Base-by-base conservation (phyloP, 1,140 invertebrate species). In the Neoseiulus cucumeris region DNA sequence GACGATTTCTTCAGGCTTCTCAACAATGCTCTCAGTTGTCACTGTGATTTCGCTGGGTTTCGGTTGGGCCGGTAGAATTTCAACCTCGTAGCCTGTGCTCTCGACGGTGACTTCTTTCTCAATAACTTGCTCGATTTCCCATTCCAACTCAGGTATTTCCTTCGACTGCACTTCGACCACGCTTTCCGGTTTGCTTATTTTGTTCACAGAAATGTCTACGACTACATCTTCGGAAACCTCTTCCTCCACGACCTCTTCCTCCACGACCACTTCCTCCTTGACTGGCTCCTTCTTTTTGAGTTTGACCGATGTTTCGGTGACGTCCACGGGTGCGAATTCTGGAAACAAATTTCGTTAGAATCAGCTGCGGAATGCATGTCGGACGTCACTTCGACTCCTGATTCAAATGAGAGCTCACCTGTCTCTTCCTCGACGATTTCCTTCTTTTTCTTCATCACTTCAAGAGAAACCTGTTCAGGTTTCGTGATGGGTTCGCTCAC, bases 71-170 rank as follows among this genome's bases (percentile, higher is more conserved):
- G 51, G 22, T 1, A 59, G 2, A 2, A 59, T 1, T 33, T 59
- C 51, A 2, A 25, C 33, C 22, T 59, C 51, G 51, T 59, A 59
- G 14, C 51, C 51, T 20, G 51, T 59, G 9, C 51, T 59, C 51
- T 59, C 51, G 51, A 59, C 51, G 22, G 51, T 59, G 25, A 59
- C 51, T 20, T 59, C 51, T 59, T 59, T 59, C 51, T 59, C 51
- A 20, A 59, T 59, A 33, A 59, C 51, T 25, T 59, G 51, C 51
- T 9, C 22, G 51, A 59, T 59, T 17, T 59, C 51, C 51, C 51
- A 59, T 25, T 59, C 51, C 17, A 59, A 59, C 51, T 59, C 51
- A 20, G 51, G 51, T 4, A 59, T 59, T 20, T 59, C 51, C 51
- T 59, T 59, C 51, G 51, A 59, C 51, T 59, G 25, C 12, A 59